These are phyloP conservation scores for Virgularia gustaviana DNA, from an alignment of 92 coral and sea anemone species.

Conservation along the genomic window DNA sequence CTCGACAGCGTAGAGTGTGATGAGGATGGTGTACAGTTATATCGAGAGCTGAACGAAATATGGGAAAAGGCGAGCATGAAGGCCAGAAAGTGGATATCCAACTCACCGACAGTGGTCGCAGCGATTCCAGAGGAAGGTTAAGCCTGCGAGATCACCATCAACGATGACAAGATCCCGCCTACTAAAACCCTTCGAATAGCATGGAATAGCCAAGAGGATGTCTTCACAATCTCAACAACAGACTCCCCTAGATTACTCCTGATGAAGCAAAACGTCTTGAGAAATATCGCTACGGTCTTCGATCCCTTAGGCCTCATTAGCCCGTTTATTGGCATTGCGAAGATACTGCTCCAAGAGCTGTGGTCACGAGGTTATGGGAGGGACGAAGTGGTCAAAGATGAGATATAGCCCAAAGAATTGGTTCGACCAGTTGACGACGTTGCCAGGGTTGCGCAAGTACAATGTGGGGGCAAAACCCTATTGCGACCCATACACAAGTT, in stretches of 20 bases:
- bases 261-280: conserved; percentile 40
- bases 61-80: no score
- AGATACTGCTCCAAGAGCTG: conserved; percentile 56
- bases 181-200: neutral
- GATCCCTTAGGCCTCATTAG: conserved; percentile 40
- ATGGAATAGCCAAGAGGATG: conserved; percentile 9
- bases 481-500: conserved; percentile 44
- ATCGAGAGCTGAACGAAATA: no score
- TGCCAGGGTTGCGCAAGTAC: conserved; percentile 53
- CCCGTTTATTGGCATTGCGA: conserved; percentile 43
- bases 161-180: neutral
- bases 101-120: conserved; percentile 35
- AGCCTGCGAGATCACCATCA: conserved; percentile 43
- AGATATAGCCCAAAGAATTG: conserved; percentile 20
- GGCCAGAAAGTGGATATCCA: conserved; percentile 51
- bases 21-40: neutral
- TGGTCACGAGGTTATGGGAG: conserved; percentile 56
- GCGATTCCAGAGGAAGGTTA: conserved; percentile 45
- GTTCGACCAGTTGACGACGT: no score
- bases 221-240: conserved; percentile 19
- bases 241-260: no score
- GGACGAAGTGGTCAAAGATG: conserved; percentile 51
- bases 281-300: conserved; percentile 41
- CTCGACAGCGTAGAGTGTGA: no score
- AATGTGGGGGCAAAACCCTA: conserved; percentile 40